phyloP scores from a whole-genome alignment of 1,140 invertebrate genomes.

The Drosophila persimilis region DNA sequence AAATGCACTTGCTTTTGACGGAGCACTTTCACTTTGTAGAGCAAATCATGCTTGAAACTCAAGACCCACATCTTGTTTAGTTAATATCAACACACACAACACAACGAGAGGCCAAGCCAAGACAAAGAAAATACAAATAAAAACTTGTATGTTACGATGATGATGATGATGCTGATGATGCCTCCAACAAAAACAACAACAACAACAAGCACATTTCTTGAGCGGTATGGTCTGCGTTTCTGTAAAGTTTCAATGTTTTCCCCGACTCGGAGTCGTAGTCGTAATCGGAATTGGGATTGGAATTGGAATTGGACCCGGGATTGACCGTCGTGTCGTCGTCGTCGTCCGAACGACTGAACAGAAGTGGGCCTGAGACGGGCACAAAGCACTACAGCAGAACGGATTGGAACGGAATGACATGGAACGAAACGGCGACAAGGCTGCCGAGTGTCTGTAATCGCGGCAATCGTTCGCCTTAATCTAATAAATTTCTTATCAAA shows the following conservation, averaged over 20 bases:
- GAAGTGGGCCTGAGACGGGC: conserved; percentile 40
- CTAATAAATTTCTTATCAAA: conserved; percentile 78
- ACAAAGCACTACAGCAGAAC: conserved; percentile 22
- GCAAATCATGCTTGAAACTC: conserved; percentile 27
- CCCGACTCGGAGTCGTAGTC: neutral
- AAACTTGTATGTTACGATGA: conserved; percentile 4
- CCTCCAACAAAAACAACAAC: neutral
- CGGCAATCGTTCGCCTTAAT: conserved; percentile 71
- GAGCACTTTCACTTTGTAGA: conserved; percentile 39
- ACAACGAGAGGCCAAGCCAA: neutral
- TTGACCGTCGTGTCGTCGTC: conserved; percentile 40
- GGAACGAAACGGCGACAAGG: conserved; percentile 14
- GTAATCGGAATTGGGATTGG: no score
- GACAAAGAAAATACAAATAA: conserved; percentile 14
- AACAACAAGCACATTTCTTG: neutral
- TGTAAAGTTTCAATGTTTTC: neutral
- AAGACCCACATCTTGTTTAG: conserved; percentile 30
- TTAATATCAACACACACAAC: conserved; percentile 11
- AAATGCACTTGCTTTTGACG: neutral
- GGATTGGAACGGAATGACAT: conserved; percentile 9
- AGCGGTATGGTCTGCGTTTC: neutral
- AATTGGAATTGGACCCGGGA: conserved; percentile 22
- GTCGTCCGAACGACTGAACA: conserved; percentile 61
- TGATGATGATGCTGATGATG: neutral
- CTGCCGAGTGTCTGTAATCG: conserved; percentile 54